Evolutionary conservation across 2,888 invertebrate genomes (phyloP).

Genomic region (Bombylius discolor): DNA sequence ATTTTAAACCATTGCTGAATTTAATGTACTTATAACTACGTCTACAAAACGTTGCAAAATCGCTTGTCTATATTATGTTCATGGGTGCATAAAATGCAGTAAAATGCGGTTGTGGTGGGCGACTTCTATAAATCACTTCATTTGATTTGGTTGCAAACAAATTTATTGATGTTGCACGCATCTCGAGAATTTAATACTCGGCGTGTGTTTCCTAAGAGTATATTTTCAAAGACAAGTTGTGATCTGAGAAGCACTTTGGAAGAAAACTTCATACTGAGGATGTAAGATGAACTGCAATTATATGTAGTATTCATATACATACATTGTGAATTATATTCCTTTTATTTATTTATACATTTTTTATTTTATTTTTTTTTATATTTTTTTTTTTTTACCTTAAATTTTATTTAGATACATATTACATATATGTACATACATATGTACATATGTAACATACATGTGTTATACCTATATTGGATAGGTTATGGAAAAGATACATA

Average conservation of each 20-base stretch:
- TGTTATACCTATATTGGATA: not conserved
- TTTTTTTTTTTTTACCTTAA: too few species aligned
- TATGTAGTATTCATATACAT: not conserved
- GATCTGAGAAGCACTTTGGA: not conserved
- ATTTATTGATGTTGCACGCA: slow-evolving; percentile 22
- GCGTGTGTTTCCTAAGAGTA: slow-evolving; percentile 6
- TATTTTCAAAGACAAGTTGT: not conserved
- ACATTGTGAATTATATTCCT: not conserved
- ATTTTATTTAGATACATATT: not conserved
- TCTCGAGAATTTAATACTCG: slow-evolving; percentile 12
- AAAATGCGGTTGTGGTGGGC: slow-evolving; percentile 13
- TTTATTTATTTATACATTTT: too few species aligned
- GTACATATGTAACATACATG: not conserved
- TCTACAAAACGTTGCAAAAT: not conserved
- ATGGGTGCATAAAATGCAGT: slow-evolving; percentile 15
- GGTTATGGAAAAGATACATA: too few species aligned
- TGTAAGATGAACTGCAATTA: not conserved
- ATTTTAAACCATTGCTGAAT: too few species aligned
- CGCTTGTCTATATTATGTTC: slow-evolving; percentile 9
- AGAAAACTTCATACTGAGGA: not conserved
- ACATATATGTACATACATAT: not conserved
- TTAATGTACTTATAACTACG: too few species aligned
- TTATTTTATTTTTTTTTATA: too few species aligned
- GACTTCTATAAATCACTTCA: slow-evolving; percentile 20
- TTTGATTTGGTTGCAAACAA: slow-evolving; percentile 21